These are phyloP conservation scores for Nixonia krombeini DNA, from an alignment of 1,140 invertebrate genomes.

Conservation along the genomic window DNA sequence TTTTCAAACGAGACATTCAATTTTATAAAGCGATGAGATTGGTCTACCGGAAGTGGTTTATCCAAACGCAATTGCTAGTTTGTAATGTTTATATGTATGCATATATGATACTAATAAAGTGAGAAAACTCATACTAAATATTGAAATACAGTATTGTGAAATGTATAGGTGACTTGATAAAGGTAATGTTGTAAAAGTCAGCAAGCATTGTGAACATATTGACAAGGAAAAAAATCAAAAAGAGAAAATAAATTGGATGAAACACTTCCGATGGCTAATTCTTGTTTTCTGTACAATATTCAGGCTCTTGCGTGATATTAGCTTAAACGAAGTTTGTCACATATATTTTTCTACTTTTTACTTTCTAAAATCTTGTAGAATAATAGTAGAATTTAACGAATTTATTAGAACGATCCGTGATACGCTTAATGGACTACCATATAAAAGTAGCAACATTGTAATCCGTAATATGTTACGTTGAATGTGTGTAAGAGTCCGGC, in stretches of 20 bases:
- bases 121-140: not conserved
- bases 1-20: constrained; percentile 8
- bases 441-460: constrained; percentile 22
- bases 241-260: not conserved
- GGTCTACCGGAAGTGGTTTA: constrained; percentile 1
- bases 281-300: constrained; percentile 36
- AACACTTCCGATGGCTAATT: constrained; percentile 35
- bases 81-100: not conserved
- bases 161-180: not conserved
- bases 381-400: constrained; percentile 28
- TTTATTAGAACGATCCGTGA: constrained; percentile 42
- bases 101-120: not conserved
- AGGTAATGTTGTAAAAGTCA: not conserved
- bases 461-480: constrained; percentile 11
- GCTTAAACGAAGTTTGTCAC: constrained; percentile 46
- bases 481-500: not conserved
- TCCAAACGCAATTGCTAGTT: not conserved
- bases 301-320: constrained; percentile 50
- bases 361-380: constrained; percentile 44
- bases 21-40: constrained; percentile 7
- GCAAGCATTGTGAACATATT: not conserved
- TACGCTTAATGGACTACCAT: constrained; percentile 21
- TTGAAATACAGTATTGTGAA: not conserved
- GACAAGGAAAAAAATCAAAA: not conserved
- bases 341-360: constrained; percentile 52